Conservation (phyloP, 1,140 invertebrate species). For the Conus ventricosus region DNA sequence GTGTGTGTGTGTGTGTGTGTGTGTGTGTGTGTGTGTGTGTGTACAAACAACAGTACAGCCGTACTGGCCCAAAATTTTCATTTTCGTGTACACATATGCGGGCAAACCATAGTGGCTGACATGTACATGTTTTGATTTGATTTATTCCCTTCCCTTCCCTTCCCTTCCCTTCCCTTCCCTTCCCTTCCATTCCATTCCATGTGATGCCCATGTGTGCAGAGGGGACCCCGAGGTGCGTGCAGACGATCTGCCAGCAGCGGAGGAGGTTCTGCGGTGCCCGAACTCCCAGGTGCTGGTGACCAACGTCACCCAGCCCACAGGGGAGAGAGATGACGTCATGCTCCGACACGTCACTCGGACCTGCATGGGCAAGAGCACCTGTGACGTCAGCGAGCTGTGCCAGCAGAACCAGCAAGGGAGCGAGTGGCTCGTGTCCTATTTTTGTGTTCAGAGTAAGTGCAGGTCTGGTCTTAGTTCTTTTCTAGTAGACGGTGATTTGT, state of each 20-base stretch:
- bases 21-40: neutral
- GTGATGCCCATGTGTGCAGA: neutral
- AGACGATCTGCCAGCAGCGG: neutral
- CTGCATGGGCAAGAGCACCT: neutral
- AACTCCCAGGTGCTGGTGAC: neutral
- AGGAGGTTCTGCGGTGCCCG: neutral
- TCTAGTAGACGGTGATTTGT: too few relatives aligned
- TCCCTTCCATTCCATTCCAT: too few relatives aligned
- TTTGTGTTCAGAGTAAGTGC: neutral
- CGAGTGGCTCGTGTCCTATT: neutral
- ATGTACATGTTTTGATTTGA: too few relatives aligned
- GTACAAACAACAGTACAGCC: neutral
- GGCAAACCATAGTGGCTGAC: too few relatives aligned
- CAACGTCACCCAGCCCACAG: neutral
- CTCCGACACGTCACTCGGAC: neutral
- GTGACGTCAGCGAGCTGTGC: neutral
- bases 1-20: neutral
- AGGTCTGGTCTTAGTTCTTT: neutral
- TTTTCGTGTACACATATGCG: too few relatives aligned
- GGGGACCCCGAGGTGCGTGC: neutral
- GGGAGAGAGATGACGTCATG: constrained; percentile 22
- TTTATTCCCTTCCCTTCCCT: too few relatives aligned
- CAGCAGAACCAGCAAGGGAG: neutral
- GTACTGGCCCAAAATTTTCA: too few relatives aligned
- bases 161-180: too few relatives aligned